Conservation (phyloP, 2,113 vertebrate species). For the Cricetomys ansorgei region DNA sequence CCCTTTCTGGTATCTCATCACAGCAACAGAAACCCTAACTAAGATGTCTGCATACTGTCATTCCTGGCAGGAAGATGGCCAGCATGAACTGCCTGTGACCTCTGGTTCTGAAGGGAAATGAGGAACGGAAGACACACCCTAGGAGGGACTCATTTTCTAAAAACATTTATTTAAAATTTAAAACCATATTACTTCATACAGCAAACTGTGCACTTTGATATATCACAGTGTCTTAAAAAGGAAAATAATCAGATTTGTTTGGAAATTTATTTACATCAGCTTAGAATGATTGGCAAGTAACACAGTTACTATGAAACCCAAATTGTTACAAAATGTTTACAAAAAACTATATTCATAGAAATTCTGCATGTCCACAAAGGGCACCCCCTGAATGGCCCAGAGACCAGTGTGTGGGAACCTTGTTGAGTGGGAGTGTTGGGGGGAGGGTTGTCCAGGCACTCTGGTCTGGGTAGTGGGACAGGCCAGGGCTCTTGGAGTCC, state of each 20-base stretch:
- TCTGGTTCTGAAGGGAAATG: not conserved
- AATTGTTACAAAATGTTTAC: slow-evolving; percentile 98
- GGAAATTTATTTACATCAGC: slow-evolving; percentile 92
- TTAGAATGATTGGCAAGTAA: slow-evolving; percentile 95
- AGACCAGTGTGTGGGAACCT: slow-evolving; percentile 84
- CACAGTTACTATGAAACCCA: slow-evolving; percentile 98
- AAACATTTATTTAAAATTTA: slow-evolving; percentile 97
- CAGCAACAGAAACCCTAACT: too few species aligned
- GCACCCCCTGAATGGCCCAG: slow-evolving; percentile 92
- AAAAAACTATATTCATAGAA: slow-evolving; percentile 99
- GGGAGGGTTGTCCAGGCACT: slow-evolving; percentile 75
- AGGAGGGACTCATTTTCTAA: slow-evolving; percentile 83
- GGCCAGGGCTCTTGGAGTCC: slow-evolving; percentile 53
- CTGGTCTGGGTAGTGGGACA: slow-evolving; percentile 74
- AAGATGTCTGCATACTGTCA: not conserved
- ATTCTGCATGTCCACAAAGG: slow-evolving; percentile 97
- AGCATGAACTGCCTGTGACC: not conserved
- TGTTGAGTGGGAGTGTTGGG: slow-evolving; percentile 53
- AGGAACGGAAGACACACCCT: slow-evolving; percentile 25
- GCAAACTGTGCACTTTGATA: slow-evolving; percentile 99
- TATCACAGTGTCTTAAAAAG: slow-evolving; percentile 99
- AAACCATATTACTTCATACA: slow-evolving; percentile 98
- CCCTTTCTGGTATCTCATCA: too few species aligned
- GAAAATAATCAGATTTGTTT: slow-evolving; percentile 94
- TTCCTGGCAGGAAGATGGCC: not conserved